Percentiles rank a stretch among this genome's conserved stretches.
phyloP scores from a whole-genome alignment of 2,888 invertebrate species.

The Parelbella ahira region DNA sequence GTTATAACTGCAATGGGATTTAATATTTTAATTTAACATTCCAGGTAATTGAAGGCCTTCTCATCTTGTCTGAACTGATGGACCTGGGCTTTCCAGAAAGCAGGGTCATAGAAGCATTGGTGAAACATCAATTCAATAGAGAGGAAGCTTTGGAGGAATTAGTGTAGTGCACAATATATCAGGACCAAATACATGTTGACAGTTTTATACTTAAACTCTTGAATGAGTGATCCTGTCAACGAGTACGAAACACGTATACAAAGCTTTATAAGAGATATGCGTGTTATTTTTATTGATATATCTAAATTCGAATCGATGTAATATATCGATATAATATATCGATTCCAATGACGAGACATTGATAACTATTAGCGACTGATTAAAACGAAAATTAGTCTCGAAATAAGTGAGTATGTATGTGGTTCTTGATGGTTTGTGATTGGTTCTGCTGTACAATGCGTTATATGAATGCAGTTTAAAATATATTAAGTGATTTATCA shows the following conservation, averaged over 20 bases:
- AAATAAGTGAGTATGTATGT: no score
- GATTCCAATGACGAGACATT: no score
- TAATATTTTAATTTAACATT: conserved; percentile 28
- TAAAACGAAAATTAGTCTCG: no score
- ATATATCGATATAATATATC: no score
- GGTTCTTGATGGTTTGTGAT: no score
- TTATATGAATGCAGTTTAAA: no score
- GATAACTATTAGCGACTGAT: no score
- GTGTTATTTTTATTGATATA: neutral
- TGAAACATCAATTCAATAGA: conserved; percentile 89
- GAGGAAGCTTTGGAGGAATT: conserved; percentile 92
- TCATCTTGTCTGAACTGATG: conserved; percentile 87
- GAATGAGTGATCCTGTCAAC: neutral
- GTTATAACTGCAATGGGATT: neutral
- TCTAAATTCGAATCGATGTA: no score
- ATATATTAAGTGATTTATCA: no score
- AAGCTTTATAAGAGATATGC: neutral
- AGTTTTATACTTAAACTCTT: conserved; percentile 8
- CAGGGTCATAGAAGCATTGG: conserved; percentile 85
- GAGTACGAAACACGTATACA: no score
- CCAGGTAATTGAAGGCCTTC: conserved; percentile 90
- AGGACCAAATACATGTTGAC: conserved; percentile 1
- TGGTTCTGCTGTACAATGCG: no score
- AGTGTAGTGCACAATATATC: conserved; percentile 83
- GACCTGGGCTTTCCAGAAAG: conserved; percentile 91